phyloP scores from a whole-genome alignment of 2,113 vertebrate species.

The Pollimyrus isidori region DNA sequence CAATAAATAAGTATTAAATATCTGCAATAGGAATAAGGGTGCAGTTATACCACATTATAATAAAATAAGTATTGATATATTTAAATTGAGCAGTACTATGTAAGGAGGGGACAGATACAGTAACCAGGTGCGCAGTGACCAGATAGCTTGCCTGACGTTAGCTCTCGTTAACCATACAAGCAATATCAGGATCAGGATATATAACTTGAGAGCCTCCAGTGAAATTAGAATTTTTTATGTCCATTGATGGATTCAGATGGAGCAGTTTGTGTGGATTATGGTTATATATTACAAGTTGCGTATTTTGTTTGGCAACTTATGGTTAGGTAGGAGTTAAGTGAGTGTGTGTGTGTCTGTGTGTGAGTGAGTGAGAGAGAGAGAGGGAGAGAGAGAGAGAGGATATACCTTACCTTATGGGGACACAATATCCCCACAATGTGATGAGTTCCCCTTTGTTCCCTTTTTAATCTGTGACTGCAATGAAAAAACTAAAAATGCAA shows the following conservation, averaged over 20 bases:
- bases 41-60: background rate
- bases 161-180: background rate
- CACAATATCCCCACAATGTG: no score
- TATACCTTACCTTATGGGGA: no score
- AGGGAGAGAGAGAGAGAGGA: no score
- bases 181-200: background rate
- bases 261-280: background rate
- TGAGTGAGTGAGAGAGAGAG: no score
- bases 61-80: background rate
- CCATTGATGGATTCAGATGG: background rate
- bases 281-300: no score
- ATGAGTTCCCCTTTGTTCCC: no score
- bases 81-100: background rate
- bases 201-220: background rate
- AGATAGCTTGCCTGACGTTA: background rate
- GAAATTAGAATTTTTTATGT: background rate
- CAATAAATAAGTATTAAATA: background rate
- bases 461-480: no score
- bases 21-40: background rate
- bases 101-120: background rate
- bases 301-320: no score
- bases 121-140: background rate
- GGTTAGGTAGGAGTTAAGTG: no score
- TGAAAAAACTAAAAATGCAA: no score
- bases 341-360: background rate